Evolutionary conservation across 64 coral and sea anemone genomes (phyloP).

Genomic region (Actinia equina): DNA sequence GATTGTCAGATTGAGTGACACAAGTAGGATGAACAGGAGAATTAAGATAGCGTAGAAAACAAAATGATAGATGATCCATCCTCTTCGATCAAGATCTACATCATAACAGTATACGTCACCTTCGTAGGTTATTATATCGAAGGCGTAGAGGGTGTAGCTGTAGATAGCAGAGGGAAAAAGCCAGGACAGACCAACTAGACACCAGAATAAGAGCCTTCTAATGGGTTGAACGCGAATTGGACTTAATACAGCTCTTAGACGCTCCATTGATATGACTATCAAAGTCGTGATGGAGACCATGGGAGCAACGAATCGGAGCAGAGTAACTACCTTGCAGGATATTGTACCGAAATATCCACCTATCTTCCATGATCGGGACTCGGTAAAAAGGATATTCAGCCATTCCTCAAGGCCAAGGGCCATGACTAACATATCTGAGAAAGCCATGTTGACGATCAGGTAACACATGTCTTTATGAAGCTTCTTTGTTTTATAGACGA

Average conservation of each 20-base stretch:
- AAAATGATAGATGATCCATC: neutral
- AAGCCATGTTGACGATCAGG: conserved; percentile 3
- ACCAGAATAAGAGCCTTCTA: neutral
- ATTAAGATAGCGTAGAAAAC: conserved; percentile 10
- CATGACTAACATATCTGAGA: neutral
- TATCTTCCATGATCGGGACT: neutral
- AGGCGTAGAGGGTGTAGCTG: neutral
- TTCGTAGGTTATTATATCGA: neutral
- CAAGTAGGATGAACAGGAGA: neutral
- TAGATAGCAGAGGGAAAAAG: neutral
- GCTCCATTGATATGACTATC: conserved; percentile 4
- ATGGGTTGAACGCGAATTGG: neutral
- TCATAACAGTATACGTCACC: neutral
- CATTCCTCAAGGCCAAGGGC: neutral
- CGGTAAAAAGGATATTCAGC: neutral
- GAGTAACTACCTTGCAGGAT: neutral
- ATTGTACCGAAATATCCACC: neutral
- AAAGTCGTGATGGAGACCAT: conserved; percentile 4
- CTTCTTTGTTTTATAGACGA: neutral
- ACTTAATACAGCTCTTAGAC: neutral
- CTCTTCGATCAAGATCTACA: neutral
- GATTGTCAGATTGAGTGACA: neutral
- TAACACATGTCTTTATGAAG: conserved; percentile 12
- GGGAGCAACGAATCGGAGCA: neutral
- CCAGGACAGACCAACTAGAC: neutral